Percentiles rank a stretch among this genome's conserved stretches.
Evolutionary conservation across 2,888 invertebrate genomes (phyloP).

Genomic region (Aleiodes testaceus): DNA sequence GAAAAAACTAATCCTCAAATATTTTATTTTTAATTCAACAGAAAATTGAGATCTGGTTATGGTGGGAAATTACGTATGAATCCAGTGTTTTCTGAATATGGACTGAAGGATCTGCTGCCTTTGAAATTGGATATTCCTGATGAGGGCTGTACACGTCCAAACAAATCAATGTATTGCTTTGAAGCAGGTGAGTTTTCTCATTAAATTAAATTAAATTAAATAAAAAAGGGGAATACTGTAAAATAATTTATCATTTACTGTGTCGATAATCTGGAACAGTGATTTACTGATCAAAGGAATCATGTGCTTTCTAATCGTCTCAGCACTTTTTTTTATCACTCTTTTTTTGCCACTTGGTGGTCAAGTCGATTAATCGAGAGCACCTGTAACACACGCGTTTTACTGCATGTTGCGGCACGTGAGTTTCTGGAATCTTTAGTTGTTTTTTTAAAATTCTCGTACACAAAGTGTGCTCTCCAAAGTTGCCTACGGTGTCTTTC

Average conservation of each 20-base stretch:
- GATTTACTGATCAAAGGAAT: conserved; percentile 4
- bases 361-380: conserved; percentile 37
- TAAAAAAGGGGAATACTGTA: neutral
- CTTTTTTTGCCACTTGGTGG: conserved; percentile 18
- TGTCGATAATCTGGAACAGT: conserved; percentile 1
- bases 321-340: neutral
- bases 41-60: conserved; percentile 87
- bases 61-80: conserved; percentile 91
- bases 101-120: conserved; percentile 89
- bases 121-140: conserved; percentile 92
- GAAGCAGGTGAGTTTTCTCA: conserved; percentile 81
- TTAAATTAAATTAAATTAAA: neutral
- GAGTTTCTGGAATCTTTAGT: neutral
- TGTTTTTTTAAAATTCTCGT: neutral
- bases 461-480: neutral
- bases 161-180: conserved; percentile 92
- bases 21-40: conserved; percentile 64
- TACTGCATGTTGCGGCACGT: conserved; percentile 16
- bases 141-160: conserved; percentile 92
- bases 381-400: conserved; percentile 35
- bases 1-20: neutral
- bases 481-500: neutral
- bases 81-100: conserved; percentile 89
- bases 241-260: conserved; percentile 3
- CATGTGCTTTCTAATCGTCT: conserved; percentile 31